A percentile compares a stretch with the other conserved stretches of the same genome.
These are phyloP conservation scores for Plectrocnemia conspersa DNA, from an alignment of 1,140 invertebrate species.

Conservation along the genomic window DNA sequence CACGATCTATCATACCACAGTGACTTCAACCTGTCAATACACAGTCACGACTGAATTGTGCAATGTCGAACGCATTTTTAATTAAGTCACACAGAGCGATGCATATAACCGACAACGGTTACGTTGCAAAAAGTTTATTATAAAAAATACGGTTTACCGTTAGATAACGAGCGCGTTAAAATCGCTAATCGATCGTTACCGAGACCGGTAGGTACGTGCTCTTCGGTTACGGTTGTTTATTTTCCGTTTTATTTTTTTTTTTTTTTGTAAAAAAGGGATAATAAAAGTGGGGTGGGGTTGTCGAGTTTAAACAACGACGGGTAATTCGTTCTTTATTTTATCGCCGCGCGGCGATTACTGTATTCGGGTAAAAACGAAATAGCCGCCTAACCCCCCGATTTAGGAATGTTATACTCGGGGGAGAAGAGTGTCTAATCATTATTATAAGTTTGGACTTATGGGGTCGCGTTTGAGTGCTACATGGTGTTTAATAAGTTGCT, in stretches of 20 bases:
- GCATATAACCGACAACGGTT: conserved; percentile 15
- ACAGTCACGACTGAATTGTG: conserved; percentile 20
- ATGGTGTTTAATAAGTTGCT: too few relatives aligned
- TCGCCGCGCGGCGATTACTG: conserved; percentile 13
- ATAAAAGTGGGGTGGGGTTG: background rate
- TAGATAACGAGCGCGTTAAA: background rate
- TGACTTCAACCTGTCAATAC: conserved; percentile 18
- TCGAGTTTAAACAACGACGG: too few relatives aligned
- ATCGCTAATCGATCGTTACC: too few relatives aligned
- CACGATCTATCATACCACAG: conserved; percentile 21
- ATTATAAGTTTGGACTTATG: conserved; percentile 24
- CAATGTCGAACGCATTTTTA: conserved; percentile 22
- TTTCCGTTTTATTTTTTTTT: too few relatives aligned
- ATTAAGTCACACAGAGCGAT: conserved; percentile 17
- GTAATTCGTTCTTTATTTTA: conserved; percentile 19
- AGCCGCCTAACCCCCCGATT: background rate
- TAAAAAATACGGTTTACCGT: background rate
- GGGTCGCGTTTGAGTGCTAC: conserved; percentile 18
- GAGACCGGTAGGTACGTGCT: too few relatives aligned
- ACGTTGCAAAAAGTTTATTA: conserved; percentile 3
- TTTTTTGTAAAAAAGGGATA: background rate
- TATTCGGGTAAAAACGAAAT: background rate
- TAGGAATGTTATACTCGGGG: background rate
- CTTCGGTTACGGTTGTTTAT: too few relatives aligned
- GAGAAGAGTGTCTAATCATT: conserved; percentile 21